Conservation (phyloP, 2,113 vertebrate species). For the Candoia aspera region DNA sequence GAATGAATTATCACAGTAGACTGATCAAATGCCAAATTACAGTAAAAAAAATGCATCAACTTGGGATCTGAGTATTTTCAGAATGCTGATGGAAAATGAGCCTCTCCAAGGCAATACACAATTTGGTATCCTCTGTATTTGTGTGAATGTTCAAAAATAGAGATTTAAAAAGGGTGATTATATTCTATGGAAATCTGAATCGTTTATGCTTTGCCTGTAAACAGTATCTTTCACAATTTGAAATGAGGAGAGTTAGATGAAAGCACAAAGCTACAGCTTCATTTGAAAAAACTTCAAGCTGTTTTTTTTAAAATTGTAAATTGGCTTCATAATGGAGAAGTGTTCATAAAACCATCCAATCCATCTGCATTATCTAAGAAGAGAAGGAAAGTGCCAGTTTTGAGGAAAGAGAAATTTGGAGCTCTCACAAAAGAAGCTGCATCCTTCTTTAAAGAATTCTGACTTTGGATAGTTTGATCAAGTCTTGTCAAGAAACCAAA, state of each 20-base stretch:
- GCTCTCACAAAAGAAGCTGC: no score
- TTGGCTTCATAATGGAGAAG: neutral
- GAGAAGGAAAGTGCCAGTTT: neutral
- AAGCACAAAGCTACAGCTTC: neutral
- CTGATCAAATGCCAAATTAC: neutral
- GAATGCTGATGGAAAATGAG: neutral
- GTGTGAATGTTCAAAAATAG: neutral
- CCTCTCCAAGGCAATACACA: neutral
- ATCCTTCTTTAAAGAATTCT: no score
- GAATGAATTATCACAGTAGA: neutral
- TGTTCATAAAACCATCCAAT: neutral
- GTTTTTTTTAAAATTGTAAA: neutral
- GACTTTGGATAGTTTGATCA: no score
- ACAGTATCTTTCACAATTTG: neutral
- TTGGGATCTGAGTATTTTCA: neutral
- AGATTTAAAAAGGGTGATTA: neutral
- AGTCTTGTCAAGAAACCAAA: neutral
- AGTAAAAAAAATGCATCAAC: neutral
- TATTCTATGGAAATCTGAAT: neutral
- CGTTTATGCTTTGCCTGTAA: no score
- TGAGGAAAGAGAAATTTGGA: no score
- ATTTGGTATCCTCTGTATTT: neutral
- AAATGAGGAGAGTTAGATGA: neutral
- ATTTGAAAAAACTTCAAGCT: neutral
- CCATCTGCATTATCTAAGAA: neutral